Evolutionary conservation across 23 tunicate species (phyloP), one percentile per base, ranked within the genome.

Genomic region (Ciona savignyi): DNA sequence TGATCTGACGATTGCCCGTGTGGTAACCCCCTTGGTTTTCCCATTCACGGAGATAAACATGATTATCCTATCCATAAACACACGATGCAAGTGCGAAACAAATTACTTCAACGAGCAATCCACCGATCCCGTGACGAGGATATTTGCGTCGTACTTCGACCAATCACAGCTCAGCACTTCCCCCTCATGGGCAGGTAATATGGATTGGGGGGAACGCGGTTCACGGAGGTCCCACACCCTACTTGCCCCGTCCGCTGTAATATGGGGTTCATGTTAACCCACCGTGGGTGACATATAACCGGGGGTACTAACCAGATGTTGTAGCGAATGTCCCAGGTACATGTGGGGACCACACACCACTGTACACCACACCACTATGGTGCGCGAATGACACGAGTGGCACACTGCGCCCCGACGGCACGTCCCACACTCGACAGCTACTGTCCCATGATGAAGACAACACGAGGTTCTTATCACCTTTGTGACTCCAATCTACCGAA

Each of bases 151-250:
- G 69, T 91, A 91, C 72, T 91, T 91, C 35, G 90, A 84, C 97
- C 97, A 91, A 76, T 91, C 97, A 91, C 97, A 91, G 4, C 91
- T 70, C 1, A 91, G 83, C 1, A 85, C 86, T 76, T 91, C 97
- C 0, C 90, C 72, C 23, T 85, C 86, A 80, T 91, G 97, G 20
- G 97, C 97, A 2, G 85, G 51, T 23, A 91, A 68, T 0, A 91
- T 79, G 35, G 67, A 62, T 64, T 76, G 86, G 22, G 91, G 90
- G 83, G 77, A 80, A 76, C 77, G 72, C 1, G 85, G 33, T 66
- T 73, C 76, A 25, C 97, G 62, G 11, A 60, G 25, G 51, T 91
- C 97, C 97, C 97, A 91, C 2, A 91, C 67, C 32, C 91, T 67
- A 0, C 83, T 67, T 26, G 97, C 84, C 64, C 97, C 97, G 61